phyloP scores from a whole-genome alignment of 2,888 invertebrate genomes.

The Yponomeuta malinellus region DNA sequence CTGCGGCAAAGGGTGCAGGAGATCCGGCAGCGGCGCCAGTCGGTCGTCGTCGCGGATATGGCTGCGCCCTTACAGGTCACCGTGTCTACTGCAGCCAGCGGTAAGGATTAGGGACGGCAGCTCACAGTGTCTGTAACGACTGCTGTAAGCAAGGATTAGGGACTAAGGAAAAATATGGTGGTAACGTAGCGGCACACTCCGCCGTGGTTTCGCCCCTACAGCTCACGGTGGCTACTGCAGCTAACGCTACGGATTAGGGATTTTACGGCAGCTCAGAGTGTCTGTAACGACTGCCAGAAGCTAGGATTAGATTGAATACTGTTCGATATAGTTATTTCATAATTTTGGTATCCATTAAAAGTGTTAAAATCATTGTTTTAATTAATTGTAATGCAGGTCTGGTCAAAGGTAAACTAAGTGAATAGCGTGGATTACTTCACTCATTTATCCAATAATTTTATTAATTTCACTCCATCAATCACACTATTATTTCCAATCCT shows the following conservation, averaged over 20 bases:
- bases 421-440: neutral
- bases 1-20: conserved; percentile 93
- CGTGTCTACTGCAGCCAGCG: conserved; percentile 81
- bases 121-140: no score
- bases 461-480: neutral
- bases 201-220: no score
- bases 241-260: no score
- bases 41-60: conserved; percentile 83
- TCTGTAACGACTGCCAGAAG: no score
- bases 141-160: no score
- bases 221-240: no score
- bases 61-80: conserved; percentile 87
- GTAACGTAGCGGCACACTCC: no score
- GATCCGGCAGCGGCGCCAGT: conserved; percentile 78
- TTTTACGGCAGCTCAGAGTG: no score
- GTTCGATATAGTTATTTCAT: neutral
- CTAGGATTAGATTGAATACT: neutral
- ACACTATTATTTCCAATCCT: neutral
- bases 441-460: neutral
- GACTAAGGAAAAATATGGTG: no score
- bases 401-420: conserved; percentile 36
- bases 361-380: neutral
- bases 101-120: conserved; percentile 35
- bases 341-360: neutral
- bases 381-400: conserved; percentile 33